Conservation (phyloP, 2,113 vertebrate species). For the Takifugu bimaculatus region DNA sequence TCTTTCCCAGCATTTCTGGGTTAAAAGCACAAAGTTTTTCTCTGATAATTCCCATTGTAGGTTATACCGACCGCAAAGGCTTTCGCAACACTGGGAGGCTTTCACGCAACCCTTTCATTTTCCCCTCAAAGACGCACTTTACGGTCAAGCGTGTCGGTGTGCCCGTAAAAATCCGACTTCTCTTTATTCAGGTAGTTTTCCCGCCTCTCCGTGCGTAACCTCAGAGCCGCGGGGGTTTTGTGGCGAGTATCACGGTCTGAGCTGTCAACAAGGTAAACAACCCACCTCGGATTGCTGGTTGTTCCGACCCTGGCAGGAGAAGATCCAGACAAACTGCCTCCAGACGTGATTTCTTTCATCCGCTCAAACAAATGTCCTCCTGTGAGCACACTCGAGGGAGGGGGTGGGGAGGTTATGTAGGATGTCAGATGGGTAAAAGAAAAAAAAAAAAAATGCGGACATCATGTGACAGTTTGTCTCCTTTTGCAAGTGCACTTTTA, state of each 20-base stretch:
- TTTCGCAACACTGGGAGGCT: constrained; percentile 5
- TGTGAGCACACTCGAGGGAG: constrained; percentile 17
- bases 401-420: constrained; percentile 5
- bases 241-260: background rate
- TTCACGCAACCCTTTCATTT: constrained; percentile 13
- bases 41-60: no score
- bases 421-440: constrained; percentile 20
- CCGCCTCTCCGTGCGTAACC: constrained; percentile 6
- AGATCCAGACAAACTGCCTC: constrained; percentile 27
- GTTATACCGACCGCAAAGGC: no score
- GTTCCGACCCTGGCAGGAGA: constrained; percentile 7
- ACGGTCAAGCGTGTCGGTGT: background rate
- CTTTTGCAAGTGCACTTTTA: constrained; percentile 78
- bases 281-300: constrained; percentile 19
- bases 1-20: no score
- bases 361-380: constrained; percentile 1
- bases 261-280: background rate
- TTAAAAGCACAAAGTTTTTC: no score
- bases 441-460: constrained; percentile 12
- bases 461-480: constrained; percentile 37
- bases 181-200: constrained; percentile 10
- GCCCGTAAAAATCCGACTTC: constrained; percentile 12
- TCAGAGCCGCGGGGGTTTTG: constrained; percentile 3
- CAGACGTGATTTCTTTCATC: constrained; percentile 9
- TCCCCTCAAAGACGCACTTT: constrained; percentile 4